phyloP scores from a whole-genome alignment of 2,797 vertebrate species.

The Triplophysa bombifrons region DNA sequence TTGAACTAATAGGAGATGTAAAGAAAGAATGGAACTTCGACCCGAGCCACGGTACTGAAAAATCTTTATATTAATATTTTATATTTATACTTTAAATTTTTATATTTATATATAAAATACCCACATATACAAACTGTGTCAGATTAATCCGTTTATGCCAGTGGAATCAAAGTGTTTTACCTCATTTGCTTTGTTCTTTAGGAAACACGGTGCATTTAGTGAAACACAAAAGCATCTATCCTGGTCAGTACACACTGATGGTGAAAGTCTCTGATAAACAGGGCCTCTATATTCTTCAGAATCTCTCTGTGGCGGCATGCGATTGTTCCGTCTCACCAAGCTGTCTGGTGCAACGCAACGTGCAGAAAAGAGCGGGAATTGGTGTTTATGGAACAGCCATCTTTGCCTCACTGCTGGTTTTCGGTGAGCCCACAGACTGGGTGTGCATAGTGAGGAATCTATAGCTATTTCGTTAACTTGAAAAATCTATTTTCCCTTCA shows the following conservation, averaged over 20 bases:
- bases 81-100: too few relatives aligned
- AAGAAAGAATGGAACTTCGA: constrained; percentile 65
- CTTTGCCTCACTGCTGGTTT: constrained; percentile 53
- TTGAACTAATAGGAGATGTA: constrained; percentile 65
- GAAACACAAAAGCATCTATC: constrained; percentile 51
- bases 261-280: constrained; percentile 70
- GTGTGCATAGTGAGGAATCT: too few relatives aligned
- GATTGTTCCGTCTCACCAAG: constrained; percentile 57
- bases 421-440: constrained; percentile 54
- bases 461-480: too few relatives aligned
- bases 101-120: too few relatives aligned
- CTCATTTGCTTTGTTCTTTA: constrained; percentile 31
- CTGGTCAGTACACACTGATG: constrained; percentile 59
- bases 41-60: constrained; percentile 64
- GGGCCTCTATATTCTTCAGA: constrained; percentile 59
- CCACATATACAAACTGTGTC: not conserved
- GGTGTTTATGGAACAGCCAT: constrained; percentile 49
- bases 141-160: not conserved
- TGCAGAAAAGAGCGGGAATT: constrained; percentile 1
- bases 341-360: constrained; percentile 52
- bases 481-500: too few relatives aligned
- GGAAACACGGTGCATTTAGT: constrained; percentile 66
- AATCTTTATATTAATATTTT: not conserved
- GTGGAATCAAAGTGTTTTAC: not conserved
- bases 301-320: constrained; percentile 66